Conservation (phyloP, 2,113 vertebrate species). For the Calypte anna region DNA sequence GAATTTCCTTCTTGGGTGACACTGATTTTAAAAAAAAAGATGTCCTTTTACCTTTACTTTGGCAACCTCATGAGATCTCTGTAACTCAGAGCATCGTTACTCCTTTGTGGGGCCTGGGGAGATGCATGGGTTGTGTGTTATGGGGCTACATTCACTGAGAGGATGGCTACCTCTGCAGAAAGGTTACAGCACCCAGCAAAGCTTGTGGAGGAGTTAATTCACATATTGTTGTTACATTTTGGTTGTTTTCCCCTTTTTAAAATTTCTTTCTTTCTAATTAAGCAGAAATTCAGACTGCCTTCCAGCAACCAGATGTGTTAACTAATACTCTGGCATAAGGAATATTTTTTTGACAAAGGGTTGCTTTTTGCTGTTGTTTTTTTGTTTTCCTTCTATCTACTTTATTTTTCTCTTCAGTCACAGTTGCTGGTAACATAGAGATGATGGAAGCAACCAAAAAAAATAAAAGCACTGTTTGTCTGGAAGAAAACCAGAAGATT, state of each 20-base stretch:
- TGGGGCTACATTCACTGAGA: not conserved
- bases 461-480: not conserved
- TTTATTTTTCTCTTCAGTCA: conserved; percentile 53
- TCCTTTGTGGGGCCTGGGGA: not conserved
- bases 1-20: not conserved
- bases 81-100: not conserved
- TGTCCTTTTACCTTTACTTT: not conserved
- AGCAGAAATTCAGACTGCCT: not conserved
- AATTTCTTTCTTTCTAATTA: not conserved
- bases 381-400: not conserved
- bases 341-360: not conserved
- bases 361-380: not conserved
- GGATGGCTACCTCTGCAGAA: not conserved
- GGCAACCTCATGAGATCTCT: not conserved
- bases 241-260: too few relatives aligned
- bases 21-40: not conserved
- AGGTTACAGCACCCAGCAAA: not conserved
- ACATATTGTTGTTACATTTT: not conserved
- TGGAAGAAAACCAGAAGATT: conserved; percentile 69
- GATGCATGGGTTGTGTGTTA: rapidly evolving
- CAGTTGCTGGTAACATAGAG: not conserved
- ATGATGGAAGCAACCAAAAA: conserved; percentile 18
- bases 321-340: not conserved
- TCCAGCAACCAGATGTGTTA: not conserved
- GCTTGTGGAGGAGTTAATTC: not conserved